These are phyloP conservation scores for Sebastes variabilis DNA, from an alignment of 2,797 vertebrate genomes.

Conservation along the genomic window DNA sequence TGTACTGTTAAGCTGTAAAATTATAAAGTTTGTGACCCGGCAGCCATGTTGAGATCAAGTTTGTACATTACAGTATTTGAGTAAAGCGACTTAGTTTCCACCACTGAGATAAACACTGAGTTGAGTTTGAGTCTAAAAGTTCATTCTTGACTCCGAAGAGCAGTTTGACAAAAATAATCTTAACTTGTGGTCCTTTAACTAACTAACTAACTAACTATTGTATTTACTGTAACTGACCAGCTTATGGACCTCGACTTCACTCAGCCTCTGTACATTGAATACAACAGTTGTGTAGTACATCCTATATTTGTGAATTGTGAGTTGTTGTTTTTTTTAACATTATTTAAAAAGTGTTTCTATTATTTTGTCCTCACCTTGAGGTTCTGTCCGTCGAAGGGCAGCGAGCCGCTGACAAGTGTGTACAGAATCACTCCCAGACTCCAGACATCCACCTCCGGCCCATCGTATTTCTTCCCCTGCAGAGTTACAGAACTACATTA, in stretches of 20 bases:
- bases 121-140: background rate
- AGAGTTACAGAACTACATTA: conserved; percentile 84
- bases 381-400: conserved; percentile 95
- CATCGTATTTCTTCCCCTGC: conserved; percentile 91
- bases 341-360: background rate
- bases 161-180: background rate
- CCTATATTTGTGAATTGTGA: background rate
- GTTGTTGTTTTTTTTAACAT: background rate
- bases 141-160: background rate
- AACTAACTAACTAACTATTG: too few relatives aligned
- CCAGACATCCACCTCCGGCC: conserved; percentile 91
- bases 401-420: conserved; percentile 93
- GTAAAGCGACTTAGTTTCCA: background rate
- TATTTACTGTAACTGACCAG: too few relatives aligned
- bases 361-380: conserved; percentile 84
- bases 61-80: background rate
- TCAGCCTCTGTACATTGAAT: background rate
- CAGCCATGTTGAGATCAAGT: too few relatives aligned
- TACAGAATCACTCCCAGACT: conserved; percentile 91
- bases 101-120: background rate
- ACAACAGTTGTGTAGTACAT: background rate
- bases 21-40: too few relatives aligned
- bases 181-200: background rate
- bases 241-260: background rate
- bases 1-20: too few relatives aligned